A percentile compares a stretch with the other conserved stretches of the same genome.
phyloP scores from a whole-genome alignment of 2,797 vertebrate species.

The Eupleurogrammus muticus region DNA sequence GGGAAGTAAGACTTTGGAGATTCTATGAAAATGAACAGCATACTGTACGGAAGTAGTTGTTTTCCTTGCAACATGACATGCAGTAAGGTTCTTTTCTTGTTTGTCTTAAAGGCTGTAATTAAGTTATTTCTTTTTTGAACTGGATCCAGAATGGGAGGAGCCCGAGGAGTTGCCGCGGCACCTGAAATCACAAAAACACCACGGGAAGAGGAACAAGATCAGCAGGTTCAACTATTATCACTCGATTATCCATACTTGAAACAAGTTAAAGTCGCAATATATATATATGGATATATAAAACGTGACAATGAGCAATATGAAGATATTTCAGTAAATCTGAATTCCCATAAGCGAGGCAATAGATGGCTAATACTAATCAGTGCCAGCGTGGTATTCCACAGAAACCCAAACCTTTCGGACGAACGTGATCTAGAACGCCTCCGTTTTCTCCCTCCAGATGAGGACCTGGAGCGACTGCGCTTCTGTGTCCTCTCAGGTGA shows the following conservation, averaged over 20 bases:
- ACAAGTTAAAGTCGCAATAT: conserved; percentile 39
- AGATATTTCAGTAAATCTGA: conserved; percentile 46
- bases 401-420: conserved; percentile 99
- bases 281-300: not conserved
- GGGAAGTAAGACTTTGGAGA: conserved; percentile 69
- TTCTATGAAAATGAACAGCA: conserved; percentile 73
- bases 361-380: conserved; percentile 73
- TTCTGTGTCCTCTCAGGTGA: conserved; percentile 95
- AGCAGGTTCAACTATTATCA: conserved; percentile 29
- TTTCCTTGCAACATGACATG: conserved; percentile 90
- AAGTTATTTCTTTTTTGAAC: conserved; percentile 98
- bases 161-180: conserved; percentile 91
- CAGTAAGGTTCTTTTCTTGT: conserved; percentile 83
- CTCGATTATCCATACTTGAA: conserved; percentile 57
- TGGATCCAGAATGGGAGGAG: conserved; percentile 98
- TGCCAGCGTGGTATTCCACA: conserved; percentile 96
- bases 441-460: conserved; percentile 97
- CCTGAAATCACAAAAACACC: conserved; percentile 89
- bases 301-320: conserved; percentile 31
- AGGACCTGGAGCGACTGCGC: conserved; percentile 97
- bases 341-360: conserved; percentile 65
- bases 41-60: conserved; percentile 86
- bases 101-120: conserved; percentile 70
- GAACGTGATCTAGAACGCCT: conserved; percentile 97
- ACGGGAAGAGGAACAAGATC: conserved; percentile 71